Percentiles rank a stretch among this genome's conserved stretches.
phyloP scores from a whole-genome alignment of 2,113 vertebrate species.

The Forbesichthys agassizii region DNA sequence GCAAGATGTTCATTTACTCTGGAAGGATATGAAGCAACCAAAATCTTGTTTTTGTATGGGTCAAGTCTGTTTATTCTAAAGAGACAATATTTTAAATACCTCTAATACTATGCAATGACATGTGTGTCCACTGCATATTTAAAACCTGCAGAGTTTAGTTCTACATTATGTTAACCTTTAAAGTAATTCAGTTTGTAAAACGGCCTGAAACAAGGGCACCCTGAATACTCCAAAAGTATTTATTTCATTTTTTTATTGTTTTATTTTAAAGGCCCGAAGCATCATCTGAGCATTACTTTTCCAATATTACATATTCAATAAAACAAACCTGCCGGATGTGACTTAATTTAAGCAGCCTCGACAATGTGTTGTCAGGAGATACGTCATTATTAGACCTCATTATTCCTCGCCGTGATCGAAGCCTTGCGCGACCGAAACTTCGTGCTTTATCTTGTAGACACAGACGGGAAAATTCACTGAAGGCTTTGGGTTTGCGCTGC shows the following conservation, averaged over 20 bases:
- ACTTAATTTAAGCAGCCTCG: constrained; percentile 72
- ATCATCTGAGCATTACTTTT: constrained; percentile 48
- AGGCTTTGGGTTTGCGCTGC: constrained; percentile 41
- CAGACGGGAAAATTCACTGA: constrained; percentile 52
- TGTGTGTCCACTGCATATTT: too few species aligned
- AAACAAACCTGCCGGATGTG: constrained; percentile 61
- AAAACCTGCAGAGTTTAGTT: neutral
- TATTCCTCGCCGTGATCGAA: constrained; percentile 44
- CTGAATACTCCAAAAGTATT: constrained; percentile 60
- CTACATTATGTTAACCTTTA: constrained; percentile 36
- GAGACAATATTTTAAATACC: too few species aligned
- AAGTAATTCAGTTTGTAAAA: constrained; percentile 33
- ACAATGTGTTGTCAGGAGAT: constrained; percentile 75
- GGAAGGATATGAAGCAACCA: too few species aligned
- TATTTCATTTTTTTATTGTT: constrained; percentile 37
- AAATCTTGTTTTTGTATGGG: too few species aligned
- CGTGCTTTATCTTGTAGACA: constrained; percentile 60
- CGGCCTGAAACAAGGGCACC: constrained; percentile 54
- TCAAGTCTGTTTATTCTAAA: too few species aligned
- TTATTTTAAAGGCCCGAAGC: constrained; percentile 62
- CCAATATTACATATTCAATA: constrained; percentile 70
- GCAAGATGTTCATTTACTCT: too few species aligned
- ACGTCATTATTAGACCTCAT: constrained; percentile 61
- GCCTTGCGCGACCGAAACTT: constrained; percentile 57
- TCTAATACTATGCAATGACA: too few species aligned